Percentiles rank a stretch among this genome's conserved stretches.
These are phyloP conservation scores for Chrysomela aeneicollis DNA, from an alignment of 2,888 invertebrate genomes.

Conservation along the genomic window DNA sequence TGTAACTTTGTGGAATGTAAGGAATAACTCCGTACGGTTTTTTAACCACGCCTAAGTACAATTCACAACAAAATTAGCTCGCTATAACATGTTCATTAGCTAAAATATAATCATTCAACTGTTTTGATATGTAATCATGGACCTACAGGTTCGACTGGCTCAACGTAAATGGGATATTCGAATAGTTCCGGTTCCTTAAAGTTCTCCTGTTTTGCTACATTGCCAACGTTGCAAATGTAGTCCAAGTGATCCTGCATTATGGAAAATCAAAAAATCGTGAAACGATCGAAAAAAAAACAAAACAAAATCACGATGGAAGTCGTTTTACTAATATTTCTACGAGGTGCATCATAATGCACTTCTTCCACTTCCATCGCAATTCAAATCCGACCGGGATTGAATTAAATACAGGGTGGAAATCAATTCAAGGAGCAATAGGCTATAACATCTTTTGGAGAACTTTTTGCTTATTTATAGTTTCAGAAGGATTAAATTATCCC, in stretches of 20 bases:
- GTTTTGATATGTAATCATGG: background rate
- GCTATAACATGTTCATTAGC: background rate
- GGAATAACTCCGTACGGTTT: background rate
- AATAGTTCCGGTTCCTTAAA: constrained; percentile 35
- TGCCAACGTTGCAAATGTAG: constrained; percentile 55
- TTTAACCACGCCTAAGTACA: background rate
- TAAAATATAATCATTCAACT: background rate
- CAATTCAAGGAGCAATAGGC: too few relatives aligned
- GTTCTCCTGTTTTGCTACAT: constrained; percentile 46
- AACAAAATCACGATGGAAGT: background rate
- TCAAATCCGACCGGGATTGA: too few relatives aligned
- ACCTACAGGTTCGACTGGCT: constrained; percentile 23
- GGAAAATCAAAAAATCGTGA: background rate
- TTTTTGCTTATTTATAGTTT: too few relatives aligned
- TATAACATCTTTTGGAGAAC: too few relatives aligned
- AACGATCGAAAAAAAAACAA: background rate
- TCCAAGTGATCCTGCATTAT: constrained; percentile 52
- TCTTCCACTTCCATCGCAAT: too few relatives aligned
- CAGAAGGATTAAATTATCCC: too few relatives aligned
- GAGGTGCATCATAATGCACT: too few relatives aligned
- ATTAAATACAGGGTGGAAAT: too few relatives aligned
- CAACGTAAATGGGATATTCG: constrained; percentile 31
- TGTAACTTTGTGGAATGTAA: too few relatives aligned
- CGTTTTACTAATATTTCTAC: too few relatives aligned
- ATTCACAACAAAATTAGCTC: background rate